These are phyloP conservation scores for Meloidogyne hapla DNA, from an alignment of 1,140 invertebrate genomes.

Conservation along the genomic window DNA sequence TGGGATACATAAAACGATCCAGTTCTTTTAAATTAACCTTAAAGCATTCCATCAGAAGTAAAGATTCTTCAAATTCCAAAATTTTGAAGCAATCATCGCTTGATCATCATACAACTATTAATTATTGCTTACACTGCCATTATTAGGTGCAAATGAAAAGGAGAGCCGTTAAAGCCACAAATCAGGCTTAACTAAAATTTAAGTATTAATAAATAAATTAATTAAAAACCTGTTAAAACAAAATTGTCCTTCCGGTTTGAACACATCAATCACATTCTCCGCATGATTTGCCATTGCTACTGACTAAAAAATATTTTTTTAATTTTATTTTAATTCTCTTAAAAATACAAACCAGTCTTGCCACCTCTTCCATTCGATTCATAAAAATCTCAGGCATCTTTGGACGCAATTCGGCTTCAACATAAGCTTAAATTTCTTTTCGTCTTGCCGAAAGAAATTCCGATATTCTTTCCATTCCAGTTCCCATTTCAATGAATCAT, in stretches of 20 bases:
- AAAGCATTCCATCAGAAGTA: too few species aligned
- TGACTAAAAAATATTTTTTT: slow-evolving; percentile 66
- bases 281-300: slow-evolving; percentile 68
- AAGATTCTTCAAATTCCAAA: too few species aligned
- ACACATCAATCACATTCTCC: slow-evolving; percentile 70
- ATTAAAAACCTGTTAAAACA: slow-evolving; percentile 68
- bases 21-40: too few species aligned
- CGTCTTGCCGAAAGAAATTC: slow-evolving; percentile 74
- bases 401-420: slow-evolving; percentile 70
- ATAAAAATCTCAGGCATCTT: slow-evolving; percentile 72
- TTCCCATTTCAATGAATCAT: too few species aligned
- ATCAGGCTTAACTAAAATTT: slow-evolving; percentile 34
- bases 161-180: slow-evolving; percentile 76
- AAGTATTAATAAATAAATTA: too few species aligned
- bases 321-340: neutral
- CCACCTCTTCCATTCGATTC: slow-evolving; percentile 78
- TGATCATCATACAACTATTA: slow-evolving; percentile 81
- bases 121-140: slow-evolving; percentile 89
- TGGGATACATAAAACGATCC: too few species aligned
- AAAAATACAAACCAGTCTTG: slow-evolving; percentile 65
- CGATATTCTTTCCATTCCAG: too few species aligned
- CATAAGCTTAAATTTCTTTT: slow-evolving; percentile 42
- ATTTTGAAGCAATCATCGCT: too few species aligned
- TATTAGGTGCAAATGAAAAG: slow-evolving; percentile 79
- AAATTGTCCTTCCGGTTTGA: slow-evolving; percentile 66